These are phyloP conservation scores for Masnerella sp. DNA, from an alignment of 2,888 invertebrate species.

Conservation along the genomic window DNA sequence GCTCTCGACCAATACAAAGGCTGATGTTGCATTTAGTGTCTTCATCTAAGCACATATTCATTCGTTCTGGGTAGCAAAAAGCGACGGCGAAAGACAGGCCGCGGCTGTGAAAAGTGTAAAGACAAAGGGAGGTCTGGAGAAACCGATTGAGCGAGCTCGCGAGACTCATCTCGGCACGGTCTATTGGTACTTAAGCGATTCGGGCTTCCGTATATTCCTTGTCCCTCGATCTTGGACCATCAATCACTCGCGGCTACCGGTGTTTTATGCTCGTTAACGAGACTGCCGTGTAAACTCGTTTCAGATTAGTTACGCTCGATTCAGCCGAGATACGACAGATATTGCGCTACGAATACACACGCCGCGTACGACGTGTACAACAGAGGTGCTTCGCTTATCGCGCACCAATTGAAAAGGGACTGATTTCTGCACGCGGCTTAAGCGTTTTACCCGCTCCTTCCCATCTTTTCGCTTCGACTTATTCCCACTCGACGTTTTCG, in stretches of 20 bases:
- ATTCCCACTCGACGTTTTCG: slow-evolving; percentile 7
- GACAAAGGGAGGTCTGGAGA: slow-evolving; percentile 45
- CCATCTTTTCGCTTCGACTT: slow-evolving; percentile 22
- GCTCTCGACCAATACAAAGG: no score
- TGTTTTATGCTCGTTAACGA: slow-evolving; percentile 66
- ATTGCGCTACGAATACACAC: slow-evolving; percentile 51
- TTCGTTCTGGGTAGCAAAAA: no score
- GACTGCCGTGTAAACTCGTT: slow-evolving; percentile 64
- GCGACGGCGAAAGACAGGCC: no score
- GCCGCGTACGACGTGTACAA: slow-evolving; percentile 51
- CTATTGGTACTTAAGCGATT: slow-evolving; percentile 56
- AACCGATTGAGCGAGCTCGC: slow-evolving; percentile 37
- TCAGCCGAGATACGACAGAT: slow-evolving; percentile 54
- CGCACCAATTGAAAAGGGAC: slow-evolving; percentile 55
- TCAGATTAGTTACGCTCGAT: slow-evolving; percentile 63
- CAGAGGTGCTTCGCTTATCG: slow-evolving; percentile 53
- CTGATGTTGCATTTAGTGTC: no score
- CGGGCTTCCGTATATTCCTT: slow-evolving; percentile 63
- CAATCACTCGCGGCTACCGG: slow-evolving; percentile 66
- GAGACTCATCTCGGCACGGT: slow-evolving; percentile 44
- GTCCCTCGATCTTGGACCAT: slow-evolving; percentile 65
- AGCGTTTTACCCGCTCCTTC: slow-evolving; percentile 24
- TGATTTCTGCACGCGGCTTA: slow-evolving; percentile 45
- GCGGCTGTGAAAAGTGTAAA: slow-evolving; percentile 35
- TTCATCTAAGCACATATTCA: no score